Percentiles rank a stretch among this genome's conserved stretches.
phyloP scores from a whole-genome alignment of 2,113 vertebrate genomes.

The Agapornis roseicollis region DNA sequence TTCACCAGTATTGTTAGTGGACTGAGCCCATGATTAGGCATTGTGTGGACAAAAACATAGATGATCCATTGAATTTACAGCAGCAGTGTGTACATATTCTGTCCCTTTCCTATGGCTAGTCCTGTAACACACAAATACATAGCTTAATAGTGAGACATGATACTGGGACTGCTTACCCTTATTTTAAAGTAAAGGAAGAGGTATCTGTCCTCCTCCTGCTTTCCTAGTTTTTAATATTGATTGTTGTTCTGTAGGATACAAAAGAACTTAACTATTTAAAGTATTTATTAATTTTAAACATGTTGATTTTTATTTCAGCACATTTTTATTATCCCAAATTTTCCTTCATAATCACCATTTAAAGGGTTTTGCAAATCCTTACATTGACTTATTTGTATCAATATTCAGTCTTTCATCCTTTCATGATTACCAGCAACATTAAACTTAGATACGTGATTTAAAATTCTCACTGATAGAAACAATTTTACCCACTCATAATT shows the following conservation, averaged over 20 bases:
- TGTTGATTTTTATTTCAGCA: background rate
- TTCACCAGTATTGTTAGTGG: background rate
- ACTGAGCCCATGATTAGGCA: background rate
- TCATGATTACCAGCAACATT: background rate
- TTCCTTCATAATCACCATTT: slow-evolving; percentile 11
- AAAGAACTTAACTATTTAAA: slow-evolving; percentile 5
- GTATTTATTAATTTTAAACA: slow-evolving; percentile 49
- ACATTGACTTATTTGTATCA: background rate
- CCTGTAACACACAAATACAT: background rate
- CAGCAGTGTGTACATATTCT: background rate
- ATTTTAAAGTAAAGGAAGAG: background rate
- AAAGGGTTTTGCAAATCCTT: background rate
- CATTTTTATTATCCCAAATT: background rate
- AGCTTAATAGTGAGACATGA: background rate
- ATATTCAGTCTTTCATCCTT: background rate
- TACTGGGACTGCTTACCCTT: background rate
- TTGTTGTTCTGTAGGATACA: background rate
- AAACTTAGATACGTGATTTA: background rate
- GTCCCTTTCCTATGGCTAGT: background rate
- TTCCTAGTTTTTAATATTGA: background rate
- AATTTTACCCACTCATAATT: background rate
- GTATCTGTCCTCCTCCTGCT: background rate
- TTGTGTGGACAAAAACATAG: background rate
- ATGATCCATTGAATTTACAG: background rate
- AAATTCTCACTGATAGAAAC: background rate